These are phyloP conservation scores for Camponotus vicinus DNA, from an alignment of 1,140 invertebrate genomes.

Conservation along the genomic window DNA sequence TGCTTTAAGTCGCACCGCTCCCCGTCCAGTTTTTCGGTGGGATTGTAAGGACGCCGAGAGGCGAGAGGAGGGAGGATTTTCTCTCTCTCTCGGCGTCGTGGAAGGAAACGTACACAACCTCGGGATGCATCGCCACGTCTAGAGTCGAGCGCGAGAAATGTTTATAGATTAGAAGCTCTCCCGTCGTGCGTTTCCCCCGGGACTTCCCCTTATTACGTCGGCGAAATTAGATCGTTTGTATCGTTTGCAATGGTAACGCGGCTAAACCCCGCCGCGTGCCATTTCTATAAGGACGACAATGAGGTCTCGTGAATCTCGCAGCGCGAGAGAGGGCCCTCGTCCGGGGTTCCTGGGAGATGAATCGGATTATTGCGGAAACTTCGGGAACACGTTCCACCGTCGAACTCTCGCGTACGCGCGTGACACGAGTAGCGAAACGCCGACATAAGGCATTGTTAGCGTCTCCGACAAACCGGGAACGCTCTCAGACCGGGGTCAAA, in stretches of 20 bases:
- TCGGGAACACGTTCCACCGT: slow-evolving; percentile 47
- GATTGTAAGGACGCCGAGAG: slow-evolving; percentile 59
- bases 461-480: slow-evolving; percentile 64
- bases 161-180: not conserved
- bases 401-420: slow-evolving; percentile 52
- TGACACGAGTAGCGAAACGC: slow-evolving; percentile 52
- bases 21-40: slow-evolving; percentile 20
- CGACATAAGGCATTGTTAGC: slow-evolving; percentile 76
- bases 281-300: slow-evolving; percentile 62
- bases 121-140: no score
- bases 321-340: not conserved
- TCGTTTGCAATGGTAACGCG: slow-evolving; percentile 66
- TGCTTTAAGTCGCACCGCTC: slow-evolving; percentile 68
- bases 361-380: slow-evolving; percentile 74
- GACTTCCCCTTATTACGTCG: not conserved
- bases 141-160: not conserved
- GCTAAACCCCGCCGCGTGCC: slow-evolving; percentile 52
- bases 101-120: no score
- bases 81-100: no score
- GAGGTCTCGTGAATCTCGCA: slow-evolving; percentile 13
- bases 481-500: slow-evolving; percentile 69
- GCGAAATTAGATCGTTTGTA: slow-evolving; percentile 73
- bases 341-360: slow-evolving; percentile 18
- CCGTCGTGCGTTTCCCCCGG: not conserved
- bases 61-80: not conserved